phyloP scores from a whole-genome alignment of 2,888 invertebrate species.

The Platycheirus rosarum region DNA sequence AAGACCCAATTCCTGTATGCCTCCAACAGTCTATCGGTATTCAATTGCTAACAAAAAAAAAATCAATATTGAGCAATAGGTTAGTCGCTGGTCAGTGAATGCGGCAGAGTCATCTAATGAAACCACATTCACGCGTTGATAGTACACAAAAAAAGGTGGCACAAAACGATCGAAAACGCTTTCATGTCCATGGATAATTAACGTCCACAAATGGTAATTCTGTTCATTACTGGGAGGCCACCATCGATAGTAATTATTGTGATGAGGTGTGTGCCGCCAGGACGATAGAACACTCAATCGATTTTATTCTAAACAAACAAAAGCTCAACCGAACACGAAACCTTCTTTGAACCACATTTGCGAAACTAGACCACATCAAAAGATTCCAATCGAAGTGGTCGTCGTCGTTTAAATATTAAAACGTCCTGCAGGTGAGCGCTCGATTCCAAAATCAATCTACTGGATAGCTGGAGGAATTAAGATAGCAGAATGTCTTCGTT shows the following conservation, averaged over 20 bases:
- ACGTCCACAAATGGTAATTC: conserved; percentile 52
- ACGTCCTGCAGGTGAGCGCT: conserved; percentile 1
- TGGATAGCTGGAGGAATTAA: neutral
- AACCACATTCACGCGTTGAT: conserved; percentile 61
- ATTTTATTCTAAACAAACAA: conserved; percentile 62
- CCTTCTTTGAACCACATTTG: conserved; percentile 33
- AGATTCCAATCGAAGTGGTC: conserved; percentile 24
- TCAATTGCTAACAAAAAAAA: conserved; percentile 45
- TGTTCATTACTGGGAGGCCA: conserved; percentile 21
- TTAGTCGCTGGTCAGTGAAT: conserved; percentile 28
- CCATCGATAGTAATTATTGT: conserved; percentile 19
- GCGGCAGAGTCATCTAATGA: conserved; percentile 49
- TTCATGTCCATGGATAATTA: conserved; percentile 63
- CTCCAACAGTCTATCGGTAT: conserved; percentile 41
- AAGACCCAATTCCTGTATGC: conserved; percentile 24
- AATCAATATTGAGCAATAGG: conserved; percentile 61
- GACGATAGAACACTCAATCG: conserved; percentile 42
- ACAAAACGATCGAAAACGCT: too few relatives aligned
- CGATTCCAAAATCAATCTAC: conserved; percentile 22
- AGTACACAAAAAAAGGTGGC: conserved; percentile 9
- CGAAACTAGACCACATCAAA: conserved; percentile 39
- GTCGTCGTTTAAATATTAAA: conserved; percentile 12
- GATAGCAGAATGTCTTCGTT: conserved; percentile 43
- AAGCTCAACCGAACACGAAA: conserved; percentile 37
- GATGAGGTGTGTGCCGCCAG: conserved; percentile 5